Evolutionary conservation across 2,888 invertebrate species (phyloP).

Genomic region (Alitta virens): DNA sequence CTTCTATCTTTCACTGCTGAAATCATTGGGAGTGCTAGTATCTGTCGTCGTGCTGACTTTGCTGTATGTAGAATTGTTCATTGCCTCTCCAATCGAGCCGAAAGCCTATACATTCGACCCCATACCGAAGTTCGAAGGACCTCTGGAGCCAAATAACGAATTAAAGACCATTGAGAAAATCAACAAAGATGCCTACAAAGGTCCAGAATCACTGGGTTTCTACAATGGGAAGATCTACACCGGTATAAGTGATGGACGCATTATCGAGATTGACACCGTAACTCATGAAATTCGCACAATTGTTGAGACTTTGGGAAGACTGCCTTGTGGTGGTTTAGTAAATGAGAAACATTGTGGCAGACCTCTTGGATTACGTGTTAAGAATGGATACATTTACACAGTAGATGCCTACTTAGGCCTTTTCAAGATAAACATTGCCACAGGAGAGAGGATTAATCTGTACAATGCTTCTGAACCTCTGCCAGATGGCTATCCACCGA

Average conservation of each 20-base stretch:
- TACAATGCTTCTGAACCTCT: neutral
- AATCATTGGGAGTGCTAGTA: too few relatives aligned
- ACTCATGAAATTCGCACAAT: conserved; percentile 38
- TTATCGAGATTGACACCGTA: conserved; percentile 39
- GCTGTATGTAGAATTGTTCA: neutral
- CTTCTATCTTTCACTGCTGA: too few relatives aligned
- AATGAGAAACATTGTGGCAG: conserved; percentile 86
- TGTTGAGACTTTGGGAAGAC: conserved; percentile 40
- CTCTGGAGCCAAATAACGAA: neutral
- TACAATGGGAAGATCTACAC: conserved; percentile 72
- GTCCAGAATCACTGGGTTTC: conserved; percentile 78
- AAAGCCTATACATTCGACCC: neutral
- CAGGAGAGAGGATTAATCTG: conserved; percentile 2
- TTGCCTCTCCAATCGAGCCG: neutral
- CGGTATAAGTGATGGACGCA: conserved; percentile 61
- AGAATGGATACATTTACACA: conserved; percentile 62
- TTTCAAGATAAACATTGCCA: conserved; percentile 74
- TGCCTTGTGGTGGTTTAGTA: conserved; percentile 52
- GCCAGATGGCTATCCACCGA: conserved; percentile 14
- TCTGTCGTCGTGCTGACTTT: neutral
- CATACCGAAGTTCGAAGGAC: neutral
- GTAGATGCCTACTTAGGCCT: conserved; percentile 87
- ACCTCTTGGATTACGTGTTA: conserved; percentile 82
- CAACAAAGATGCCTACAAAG: conserved; percentile 69
- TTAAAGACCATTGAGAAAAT: conserved; percentile 57